Conservation (phyloP, 2,113 vertebrate species). For the Pogona vitticeps region DNA sequence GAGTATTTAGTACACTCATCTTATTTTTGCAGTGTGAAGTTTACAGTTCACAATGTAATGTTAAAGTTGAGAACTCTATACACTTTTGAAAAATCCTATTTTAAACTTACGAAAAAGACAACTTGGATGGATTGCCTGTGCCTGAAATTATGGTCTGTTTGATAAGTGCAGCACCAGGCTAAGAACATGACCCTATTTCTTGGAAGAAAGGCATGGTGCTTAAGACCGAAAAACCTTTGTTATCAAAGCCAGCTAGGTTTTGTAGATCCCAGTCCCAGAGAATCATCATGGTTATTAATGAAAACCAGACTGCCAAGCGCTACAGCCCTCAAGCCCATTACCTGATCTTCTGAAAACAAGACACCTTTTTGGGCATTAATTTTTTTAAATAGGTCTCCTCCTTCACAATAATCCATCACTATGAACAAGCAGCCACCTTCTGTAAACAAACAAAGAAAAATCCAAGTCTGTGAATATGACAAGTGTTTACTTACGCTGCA, state of each 20-base stretch:
- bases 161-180: background rate
- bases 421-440: constrained; percentile 95
- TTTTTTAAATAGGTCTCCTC: constrained; percentile 95
- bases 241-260: background rate
- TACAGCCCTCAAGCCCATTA: constrained; percentile 59
- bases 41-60: no score
- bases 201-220: background rate
- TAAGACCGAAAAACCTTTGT: background rate
- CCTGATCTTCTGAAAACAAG: constrained; percentile 93
- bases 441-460: constrained; percentile 68
- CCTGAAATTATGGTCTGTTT: background rate
- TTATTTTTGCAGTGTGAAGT: no score
- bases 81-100: no score
- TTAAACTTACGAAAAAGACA: no score
- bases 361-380: constrained; percentile 95
- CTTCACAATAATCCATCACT: constrained; percentile 99
- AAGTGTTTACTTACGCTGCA: background rate
- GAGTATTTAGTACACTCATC: no score
- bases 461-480: no score
- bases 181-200: background rate
- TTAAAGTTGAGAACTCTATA: no score
- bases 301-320: background rate
- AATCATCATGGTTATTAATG: background rate
- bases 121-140: background rate
- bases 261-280: background rate